phyloP scores from a whole-genome alignment of 2,888 invertebrate species.

The Auanema freiburgensis region DNA sequence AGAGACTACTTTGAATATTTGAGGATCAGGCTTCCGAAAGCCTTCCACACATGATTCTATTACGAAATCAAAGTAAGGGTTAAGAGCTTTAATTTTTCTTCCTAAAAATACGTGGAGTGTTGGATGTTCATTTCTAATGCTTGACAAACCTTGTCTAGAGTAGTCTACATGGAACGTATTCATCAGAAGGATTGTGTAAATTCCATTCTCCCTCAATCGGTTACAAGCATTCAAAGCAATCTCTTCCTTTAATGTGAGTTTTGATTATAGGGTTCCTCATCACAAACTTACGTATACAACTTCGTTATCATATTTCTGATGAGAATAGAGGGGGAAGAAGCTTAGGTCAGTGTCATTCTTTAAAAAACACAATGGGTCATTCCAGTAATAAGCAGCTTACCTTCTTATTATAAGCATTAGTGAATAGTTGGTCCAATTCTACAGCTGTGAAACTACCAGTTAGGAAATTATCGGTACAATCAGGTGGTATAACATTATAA shows the following conservation, averaged over 20 bases:
- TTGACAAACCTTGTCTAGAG: not conserved
- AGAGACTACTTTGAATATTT: not conserved
- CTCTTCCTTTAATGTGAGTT: not conserved
- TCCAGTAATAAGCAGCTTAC: not conserved
- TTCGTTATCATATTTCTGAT: not conserved
- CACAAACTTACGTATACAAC: not conserved
- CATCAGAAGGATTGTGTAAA: not conserved
- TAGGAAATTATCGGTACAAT: not conserved
- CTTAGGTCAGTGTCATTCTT: not conserved
- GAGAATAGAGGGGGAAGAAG: constrained; percentile 2
- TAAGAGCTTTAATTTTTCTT: not conserved
- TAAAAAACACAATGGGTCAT: not conserved
- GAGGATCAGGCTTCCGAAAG: not conserved
- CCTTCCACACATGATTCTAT: constrained; percentile 1
- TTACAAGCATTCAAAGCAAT: not conserved
- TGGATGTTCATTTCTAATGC: not conserved
- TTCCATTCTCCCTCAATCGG: not conserved
- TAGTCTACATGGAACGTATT: not conserved
- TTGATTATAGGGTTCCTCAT: not conserved
- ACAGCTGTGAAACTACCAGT: constrained; percentile 1
- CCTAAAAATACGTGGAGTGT: not conserved
- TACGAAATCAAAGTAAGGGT: not conserved
- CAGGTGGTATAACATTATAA: not conserved
- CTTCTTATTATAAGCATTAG: constrained; percentile 1
- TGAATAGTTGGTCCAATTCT: not conserved